Conservation (phyloP, 1,140 invertebrate genomes). For the Melipona quadrifasciata region DNA sequence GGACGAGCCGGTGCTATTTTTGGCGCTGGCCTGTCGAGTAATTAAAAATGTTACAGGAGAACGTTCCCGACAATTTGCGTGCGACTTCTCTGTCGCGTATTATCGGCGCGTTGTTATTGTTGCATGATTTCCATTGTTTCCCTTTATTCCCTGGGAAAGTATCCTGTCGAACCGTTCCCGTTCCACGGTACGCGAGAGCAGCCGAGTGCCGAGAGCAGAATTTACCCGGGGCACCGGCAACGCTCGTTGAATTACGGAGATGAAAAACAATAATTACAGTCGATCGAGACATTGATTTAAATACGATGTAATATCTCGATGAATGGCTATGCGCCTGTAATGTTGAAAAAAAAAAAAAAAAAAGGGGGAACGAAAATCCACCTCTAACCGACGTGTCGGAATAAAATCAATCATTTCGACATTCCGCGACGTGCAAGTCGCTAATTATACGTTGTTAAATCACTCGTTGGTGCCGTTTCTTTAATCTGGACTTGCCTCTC, state of each 20-base stretch:
- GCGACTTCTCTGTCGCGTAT: background rate
- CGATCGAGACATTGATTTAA: background rate
- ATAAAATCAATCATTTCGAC: background rate
- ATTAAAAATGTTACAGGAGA: background rate
- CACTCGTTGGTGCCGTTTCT: background rate
- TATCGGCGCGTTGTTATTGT: background rate
- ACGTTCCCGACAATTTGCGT: background rate
- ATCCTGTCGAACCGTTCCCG: no score
- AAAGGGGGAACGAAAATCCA: background rate
- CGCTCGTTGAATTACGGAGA: no score
- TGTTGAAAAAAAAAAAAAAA: background rate
- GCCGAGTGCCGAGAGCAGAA: background rate
- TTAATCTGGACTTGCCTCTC: background rate
- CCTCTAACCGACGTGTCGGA: background rate
- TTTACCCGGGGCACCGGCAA: background rate
- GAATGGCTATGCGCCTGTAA: background rate
- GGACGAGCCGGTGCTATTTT: background rate
- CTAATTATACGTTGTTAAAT: background rate
- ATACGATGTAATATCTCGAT: background rate
- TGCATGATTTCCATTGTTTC: background rate
- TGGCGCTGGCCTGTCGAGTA: background rate
- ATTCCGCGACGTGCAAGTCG: no score
- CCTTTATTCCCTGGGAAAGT: background rate
- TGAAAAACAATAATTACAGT: background rate
- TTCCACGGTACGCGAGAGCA: background rate